These are phyloP conservation scores for Trinectes maculatus DNA, from an alignment of 2,113 vertebrate genomes.

Conservation along the genomic window DNA sequence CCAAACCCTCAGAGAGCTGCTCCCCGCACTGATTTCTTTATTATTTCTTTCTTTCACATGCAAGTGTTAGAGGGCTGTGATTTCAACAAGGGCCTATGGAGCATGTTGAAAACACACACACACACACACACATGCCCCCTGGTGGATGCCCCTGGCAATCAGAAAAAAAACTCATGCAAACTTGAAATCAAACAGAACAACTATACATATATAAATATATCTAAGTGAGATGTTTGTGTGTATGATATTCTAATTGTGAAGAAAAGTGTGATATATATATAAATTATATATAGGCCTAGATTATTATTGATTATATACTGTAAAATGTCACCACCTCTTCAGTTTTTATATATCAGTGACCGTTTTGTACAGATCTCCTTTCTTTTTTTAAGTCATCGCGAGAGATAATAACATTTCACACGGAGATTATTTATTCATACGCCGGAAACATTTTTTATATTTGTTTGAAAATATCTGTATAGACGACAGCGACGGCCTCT, in stretches of 20 bases:
- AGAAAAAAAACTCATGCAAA: conserved; percentile 68
- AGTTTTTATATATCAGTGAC: conserved; percentile 80
- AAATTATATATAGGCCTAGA: conserved; percentile 73
- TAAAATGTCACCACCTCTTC: conserved; percentile 79
- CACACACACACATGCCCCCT: too few species aligned
- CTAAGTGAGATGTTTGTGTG: conserved; percentile 81
- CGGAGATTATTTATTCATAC: conserved; percentile 81
- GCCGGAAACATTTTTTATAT: conserved; percentile 83
- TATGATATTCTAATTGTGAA: conserved; percentile 81
- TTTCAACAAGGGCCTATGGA: conserved; percentile 57
- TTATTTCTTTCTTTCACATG: conserved; percentile 13
- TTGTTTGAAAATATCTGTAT: conserved; percentile 80
- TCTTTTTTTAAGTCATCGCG: conserved; percentile 77
- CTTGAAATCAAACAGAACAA: conserved; percentile 72
- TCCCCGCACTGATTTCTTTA: conserved; percentile 42
- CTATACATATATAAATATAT: conserved; percentile 78
- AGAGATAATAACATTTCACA: conserved; percentile 77
- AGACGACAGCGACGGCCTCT: conserved; percentile 71
- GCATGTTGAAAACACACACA: conserved; percentile 47
- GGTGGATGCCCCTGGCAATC: conserved; percentile 66
- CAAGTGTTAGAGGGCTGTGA: conserved; percentile 61
- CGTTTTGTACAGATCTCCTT: conserved; percentile 82
- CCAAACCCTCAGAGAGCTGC: conserved; percentile 42
- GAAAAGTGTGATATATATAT: conserved; percentile 75
- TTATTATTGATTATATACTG: conserved; percentile 77